These are phyloP conservation scores for Drosophila elegans DNA, from an alignment of 1,140 invertebrate species.

Conservation along the genomic window DNA sequence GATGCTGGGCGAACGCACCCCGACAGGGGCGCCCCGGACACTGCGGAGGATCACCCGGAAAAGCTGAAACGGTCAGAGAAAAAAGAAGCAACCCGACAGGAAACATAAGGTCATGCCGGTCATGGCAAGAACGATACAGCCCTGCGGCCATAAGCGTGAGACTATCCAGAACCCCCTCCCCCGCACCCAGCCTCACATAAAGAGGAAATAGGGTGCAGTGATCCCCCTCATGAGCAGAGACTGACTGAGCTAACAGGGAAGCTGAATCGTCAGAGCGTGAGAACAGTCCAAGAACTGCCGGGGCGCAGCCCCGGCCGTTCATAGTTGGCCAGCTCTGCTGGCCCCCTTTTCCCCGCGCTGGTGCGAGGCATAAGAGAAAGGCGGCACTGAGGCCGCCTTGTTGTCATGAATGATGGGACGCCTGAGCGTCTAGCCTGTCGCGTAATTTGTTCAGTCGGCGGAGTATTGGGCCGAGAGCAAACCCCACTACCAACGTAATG, in stretches of 20 bases:
- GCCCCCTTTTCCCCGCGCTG: background rate
- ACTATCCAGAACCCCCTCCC: background rate
- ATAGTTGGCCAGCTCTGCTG: constrained; percentile 1
- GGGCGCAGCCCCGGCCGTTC: constrained; percentile 2
- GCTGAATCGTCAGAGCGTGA: background rate
- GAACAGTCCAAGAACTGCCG: constrained; percentile 3
- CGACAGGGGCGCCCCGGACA: constrained; percentile 1
- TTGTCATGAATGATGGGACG: constrained; percentile 1
- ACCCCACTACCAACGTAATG: constrained; percentile 2
- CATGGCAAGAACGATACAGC: background rate
- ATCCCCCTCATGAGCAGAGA: constrained; percentile 2
- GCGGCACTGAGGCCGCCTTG: background rate
- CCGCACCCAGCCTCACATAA: constrained; percentile 2
- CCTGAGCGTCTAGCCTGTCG: constrained; percentile 2
- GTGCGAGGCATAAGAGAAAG: background rate
- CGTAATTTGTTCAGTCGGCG: constrained; percentile 1
- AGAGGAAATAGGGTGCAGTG: constrained; percentile 1
- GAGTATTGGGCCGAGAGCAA: background rate
- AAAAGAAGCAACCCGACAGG: constrained; percentile 4
- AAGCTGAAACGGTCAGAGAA: constrained; percentile 3
- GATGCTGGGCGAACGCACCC: constrained; percentile 3
- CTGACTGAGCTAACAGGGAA: background rate
- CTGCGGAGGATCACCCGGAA: background rate
- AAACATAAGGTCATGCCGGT: background rate
- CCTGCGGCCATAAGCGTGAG: background rate